Evolutionary conservation across 2,797 vertebrate species (phyloP).

Genomic region (Holocentrus rufus): DNA sequence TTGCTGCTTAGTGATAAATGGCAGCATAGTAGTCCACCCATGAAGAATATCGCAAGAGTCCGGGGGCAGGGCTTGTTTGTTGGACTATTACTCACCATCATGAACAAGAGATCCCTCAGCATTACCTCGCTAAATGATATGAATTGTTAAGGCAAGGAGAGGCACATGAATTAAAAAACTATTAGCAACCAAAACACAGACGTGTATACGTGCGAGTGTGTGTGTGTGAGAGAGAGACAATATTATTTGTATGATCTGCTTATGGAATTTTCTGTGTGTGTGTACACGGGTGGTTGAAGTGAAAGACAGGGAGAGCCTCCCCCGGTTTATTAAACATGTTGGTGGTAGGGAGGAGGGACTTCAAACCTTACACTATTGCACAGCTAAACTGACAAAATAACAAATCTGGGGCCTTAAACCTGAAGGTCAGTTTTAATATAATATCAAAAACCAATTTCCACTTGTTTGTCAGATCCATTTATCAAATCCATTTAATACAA

Average conservation of each 20-base stretch:
- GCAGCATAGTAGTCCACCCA: background rate
- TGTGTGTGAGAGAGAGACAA: background rate
- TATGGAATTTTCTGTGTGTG: background rate
- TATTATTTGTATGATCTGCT: too few species aligned
- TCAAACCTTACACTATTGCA: conserved; percentile 57
- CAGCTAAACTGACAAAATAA: conserved; percentile 79
- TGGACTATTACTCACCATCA: background rate
- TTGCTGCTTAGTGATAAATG: background rate
- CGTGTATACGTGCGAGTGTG: background rate
- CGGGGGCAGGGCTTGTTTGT: background rate
- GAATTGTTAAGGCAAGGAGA: background rate
- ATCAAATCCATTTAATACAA: conserved; percentile 87
- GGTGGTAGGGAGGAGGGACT: conserved; percentile 35
- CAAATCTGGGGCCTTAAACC: conserved; percentile 82
- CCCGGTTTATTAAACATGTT: conserved; percentile 58
- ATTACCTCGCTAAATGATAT: background rate
- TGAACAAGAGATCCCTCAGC: background rate
- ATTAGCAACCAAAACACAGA: background rate
- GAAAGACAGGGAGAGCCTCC: conserved; percentile 21
- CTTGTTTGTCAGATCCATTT: conserved; percentile 87
- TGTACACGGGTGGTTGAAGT: conserved; percentile 12
- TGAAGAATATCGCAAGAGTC: background rate
- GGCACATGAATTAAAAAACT: background rate
- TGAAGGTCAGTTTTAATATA: conserved; percentile 89
- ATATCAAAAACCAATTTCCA: conserved; percentile 89